Evolutionary conservation across 1,140 invertebrate genomes (phyloP), one percentile per base, ranked within the genome.

Genomic region (Scaptomyza graminum): DNA sequence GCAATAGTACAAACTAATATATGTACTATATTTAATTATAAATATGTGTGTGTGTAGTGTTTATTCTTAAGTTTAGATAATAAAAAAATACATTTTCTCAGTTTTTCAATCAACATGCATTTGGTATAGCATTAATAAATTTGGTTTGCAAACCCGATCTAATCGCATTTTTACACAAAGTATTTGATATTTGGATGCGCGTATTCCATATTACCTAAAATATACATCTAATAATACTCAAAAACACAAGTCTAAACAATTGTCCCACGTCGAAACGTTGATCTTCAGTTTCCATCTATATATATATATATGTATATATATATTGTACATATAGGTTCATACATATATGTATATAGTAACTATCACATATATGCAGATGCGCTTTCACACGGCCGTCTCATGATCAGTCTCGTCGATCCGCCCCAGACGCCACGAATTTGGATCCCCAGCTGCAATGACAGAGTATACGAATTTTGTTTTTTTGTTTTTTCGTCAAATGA

Each of bases 391-490:
- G 70, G 95, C 95, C 82, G 96, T 96, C 92, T 96, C 96, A 82
- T 96, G 95, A 90, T 96, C 95, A 87, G 94, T 94, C 93, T 96
- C 96, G 92, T 96, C 95, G 92, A 96, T 96, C 89, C 95, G 93
- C 79, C 95, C 95, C 72, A 96, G 94, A 76, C 95, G 93, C 95
- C 95, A 96, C 70, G 95, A 95, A 92, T 96, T 95, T 69, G 95
- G 95, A 93, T 96, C 95, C 62, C 94, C 94, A 76, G 94, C 95
- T 94, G 93, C 92, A 94, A 93, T 55, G 62, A 16, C 0, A 22
- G 91, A 92, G 69, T 73, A 68, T 13, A 41, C 8, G 6, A 50
- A 67, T n/a, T 25, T 25, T 16, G 39, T 25, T 34, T 15, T 43
- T 41, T 41, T 60, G 18, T n/a, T 9, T 34, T 41, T 50, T 50